phyloP scores from a whole-genome alignment of 2,888 invertebrate genomes.

The Mechanitis mazaeus region DNA sequence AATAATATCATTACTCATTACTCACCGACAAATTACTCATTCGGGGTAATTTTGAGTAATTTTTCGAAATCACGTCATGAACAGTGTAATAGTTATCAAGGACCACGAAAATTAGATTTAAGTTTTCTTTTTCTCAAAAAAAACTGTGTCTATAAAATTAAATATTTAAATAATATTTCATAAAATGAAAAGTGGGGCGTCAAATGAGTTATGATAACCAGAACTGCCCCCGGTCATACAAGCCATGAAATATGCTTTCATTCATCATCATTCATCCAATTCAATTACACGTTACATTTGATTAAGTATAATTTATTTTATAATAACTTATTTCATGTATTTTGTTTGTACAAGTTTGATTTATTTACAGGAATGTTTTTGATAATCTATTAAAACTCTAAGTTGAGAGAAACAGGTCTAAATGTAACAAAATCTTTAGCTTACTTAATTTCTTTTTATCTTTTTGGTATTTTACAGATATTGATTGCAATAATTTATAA shows the following conservation, averaged over 20 bases:
- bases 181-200: background rate
- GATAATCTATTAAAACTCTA: background rate
- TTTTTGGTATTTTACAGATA: background rate
- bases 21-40: no score
- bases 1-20: no score
- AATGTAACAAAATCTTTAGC: background rate
- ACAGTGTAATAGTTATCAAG: no score
- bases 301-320: slow-evolving; percentile 2
- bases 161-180: background rate
- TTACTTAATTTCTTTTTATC: background rate
- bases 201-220: background rate
- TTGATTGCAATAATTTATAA: no score
- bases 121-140: no score
- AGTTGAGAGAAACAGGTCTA: background rate
- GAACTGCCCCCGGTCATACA: slow-evolving; percentile 3
- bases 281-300: slow-evolving; percentile 16
- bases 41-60: no score
- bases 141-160: no score
- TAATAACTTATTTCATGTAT: background rate
- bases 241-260: background rate
- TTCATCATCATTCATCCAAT: slow-evolving; percentile 13
- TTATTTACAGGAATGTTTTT: background rate
- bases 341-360: slow-evolving; percentile 3
- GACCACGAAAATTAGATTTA: no score
- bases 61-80: no score